Conservation (phyloP, 2,113 vertebrate species). For the Odontesthes bonariensis region DNA sequence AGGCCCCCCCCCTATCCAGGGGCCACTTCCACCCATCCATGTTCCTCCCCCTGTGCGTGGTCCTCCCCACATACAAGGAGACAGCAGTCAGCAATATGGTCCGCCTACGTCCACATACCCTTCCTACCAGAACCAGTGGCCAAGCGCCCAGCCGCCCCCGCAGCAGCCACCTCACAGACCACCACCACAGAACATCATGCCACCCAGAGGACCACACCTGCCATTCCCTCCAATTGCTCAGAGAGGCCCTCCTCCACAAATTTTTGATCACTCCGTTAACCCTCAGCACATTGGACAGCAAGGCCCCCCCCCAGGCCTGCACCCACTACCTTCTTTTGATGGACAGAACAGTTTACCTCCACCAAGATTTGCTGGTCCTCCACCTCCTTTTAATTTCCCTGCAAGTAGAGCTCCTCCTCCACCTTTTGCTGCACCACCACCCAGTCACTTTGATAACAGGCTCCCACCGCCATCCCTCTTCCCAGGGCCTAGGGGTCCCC, state of each 20-base stretch:
- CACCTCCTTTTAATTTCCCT: constrained; percentile 89
- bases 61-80: constrained; percentile 72
- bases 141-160: constrained; percentile 53
- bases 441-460: constrained; percentile 84
- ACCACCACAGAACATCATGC: constrained; percentile 79
- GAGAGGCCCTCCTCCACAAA: constrained; percentile 76
- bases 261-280: constrained; percentile 83
- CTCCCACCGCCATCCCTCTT: constrained; percentile 85
- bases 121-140: constrained; percentile 83
- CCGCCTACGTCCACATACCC: constrained; percentile 71
- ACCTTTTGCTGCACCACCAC: constrained; percentile 76
- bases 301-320: constrained; percentile 81
- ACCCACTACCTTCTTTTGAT: constrained; percentile 79
- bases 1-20: constrained; percentile 71
- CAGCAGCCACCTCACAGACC: constrained; percentile 76
- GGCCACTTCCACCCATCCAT: constrained; percentile 66
- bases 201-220: constrained; percentile 76
- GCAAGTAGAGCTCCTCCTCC: constrained; percentile 85
- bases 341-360: constrained; percentile 83
- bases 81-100: constrained; percentile 74
- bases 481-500: constrained; percentile 84
- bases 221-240: constrained; percentile 76
- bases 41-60: constrained; percentile 60
- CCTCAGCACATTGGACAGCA: constrained; percentile 84
- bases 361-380: constrained; percentile 86